Percentiles rank a stretch among this genome's conserved stretches.
phyloP scores from a whole-genome alignment of 2,888 invertebrate genomes.

The Spilarctia lutea region DNA sequence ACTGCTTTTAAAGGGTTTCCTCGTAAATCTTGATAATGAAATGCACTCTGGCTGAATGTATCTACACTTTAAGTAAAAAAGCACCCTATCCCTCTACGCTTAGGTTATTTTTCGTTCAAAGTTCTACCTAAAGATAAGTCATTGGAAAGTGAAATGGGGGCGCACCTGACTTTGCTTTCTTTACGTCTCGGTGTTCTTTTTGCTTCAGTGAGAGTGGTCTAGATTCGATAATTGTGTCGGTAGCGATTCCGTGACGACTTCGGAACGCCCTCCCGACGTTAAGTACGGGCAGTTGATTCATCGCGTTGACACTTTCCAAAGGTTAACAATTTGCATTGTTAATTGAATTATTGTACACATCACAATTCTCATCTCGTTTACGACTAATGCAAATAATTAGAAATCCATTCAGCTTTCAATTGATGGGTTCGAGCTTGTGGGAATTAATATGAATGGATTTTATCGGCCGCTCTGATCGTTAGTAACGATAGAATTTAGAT shows the following conservation, averaged over 20 bases:
- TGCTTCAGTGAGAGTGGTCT: constrained; percentile 86
- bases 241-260: constrained; percentile 78
- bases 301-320: constrained; percentile 49
- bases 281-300: constrained; percentile 57
- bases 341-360: constrained; percentile 51
- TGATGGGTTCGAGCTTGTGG: constrained; percentile 41
- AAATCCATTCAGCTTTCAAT: constrained; percentile 52
- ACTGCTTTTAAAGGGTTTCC: constrained; percentile 79
- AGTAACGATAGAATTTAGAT: constrained; percentile 23
- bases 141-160: constrained; percentile 85
- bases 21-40: constrained; percentile 82
- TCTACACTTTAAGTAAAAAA: constrained; percentile 36
- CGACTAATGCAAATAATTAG: constrained; percentile 54
- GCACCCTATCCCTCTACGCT: constrained; percentile 49
- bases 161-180: constrained; percentile 86
- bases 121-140: constrained; percentile 68
- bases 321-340: constrained; percentile 48
- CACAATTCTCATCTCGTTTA: constrained; percentile 45
- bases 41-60: constrained; percentile 64
- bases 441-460: constrained; percentile 49
- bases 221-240: constrained; percentile 84
- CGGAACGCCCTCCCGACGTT: constrained; percentile 63
- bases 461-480: constrained; percentile 39
- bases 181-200: constrained; percentile 82
- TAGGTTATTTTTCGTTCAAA: constrained; percentile 64